A percentile compares a stretch with the other conserved stretches of the same genome.
Conservation (phyloP, 2,113 vertebrate genomes). For the Eurystomus gularis region DNA sequence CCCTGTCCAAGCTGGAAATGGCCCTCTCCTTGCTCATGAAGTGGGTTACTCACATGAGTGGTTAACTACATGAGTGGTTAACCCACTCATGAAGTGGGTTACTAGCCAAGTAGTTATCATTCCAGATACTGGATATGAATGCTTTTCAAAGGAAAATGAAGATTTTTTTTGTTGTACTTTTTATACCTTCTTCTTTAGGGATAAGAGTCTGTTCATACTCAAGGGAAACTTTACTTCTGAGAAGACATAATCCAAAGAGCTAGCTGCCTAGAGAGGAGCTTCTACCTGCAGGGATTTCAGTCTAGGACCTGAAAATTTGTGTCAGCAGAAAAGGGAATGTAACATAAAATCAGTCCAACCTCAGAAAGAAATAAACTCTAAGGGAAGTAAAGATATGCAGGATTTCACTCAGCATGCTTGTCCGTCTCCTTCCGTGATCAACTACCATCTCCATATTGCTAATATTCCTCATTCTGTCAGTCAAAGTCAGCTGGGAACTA, state of each 20-base stretch:
- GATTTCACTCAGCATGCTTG: not conserved
- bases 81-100: not conserved
- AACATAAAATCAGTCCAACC: not conserved
- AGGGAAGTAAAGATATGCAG: not conserved
- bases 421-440: not conserved
- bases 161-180: not conserved
- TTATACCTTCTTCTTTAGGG: not conserved
- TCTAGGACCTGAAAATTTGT: not conserved
- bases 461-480: not conserved
- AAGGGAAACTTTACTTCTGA: not conserved
- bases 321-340: not conserved
- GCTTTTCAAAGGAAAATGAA: not conserved
- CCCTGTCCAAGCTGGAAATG: not conserved
- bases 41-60: no score
- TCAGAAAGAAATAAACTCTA: not conserved
- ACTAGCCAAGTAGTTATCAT: not conserved
- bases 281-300: not conserved
- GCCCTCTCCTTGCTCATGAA: not conserved
- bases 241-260: not conserved
- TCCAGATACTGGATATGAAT: not conserved
- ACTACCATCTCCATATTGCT: not conserved
- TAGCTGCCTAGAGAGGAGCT: not conserved
- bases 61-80: no score
- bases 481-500: constrained; percentile 14
- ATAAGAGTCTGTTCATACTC: not conserved